phyloP scores from a whole-genome alignment of 2,113 vertebrate species.

The Polyodon spathula region DNA sequence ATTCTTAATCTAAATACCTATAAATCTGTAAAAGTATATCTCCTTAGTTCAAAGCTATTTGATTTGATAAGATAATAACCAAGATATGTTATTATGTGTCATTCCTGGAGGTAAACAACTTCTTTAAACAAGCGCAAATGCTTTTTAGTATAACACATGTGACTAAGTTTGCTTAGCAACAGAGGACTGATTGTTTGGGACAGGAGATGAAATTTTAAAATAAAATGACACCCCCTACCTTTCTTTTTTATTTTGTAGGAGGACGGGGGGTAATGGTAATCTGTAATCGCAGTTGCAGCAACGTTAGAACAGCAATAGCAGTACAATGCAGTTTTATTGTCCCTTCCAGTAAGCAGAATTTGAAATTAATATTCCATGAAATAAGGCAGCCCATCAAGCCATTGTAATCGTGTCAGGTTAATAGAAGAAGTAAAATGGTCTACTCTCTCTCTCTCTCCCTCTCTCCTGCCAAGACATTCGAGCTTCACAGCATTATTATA shows the following conservation, averaged over 20 bases:
- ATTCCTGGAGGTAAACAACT: too few relatives aligned
- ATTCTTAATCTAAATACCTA: too few relatives aligned
- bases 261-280: conserved; percentile 11
- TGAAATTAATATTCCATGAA: conserved; percentile 99
- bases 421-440: conserved; percentile 92
- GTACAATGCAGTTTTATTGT: conserved; percentile 54
- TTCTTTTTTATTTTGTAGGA: conserved; percentile 30
- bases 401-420: conserved; percentile 95
- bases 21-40: too few relatives aligned
- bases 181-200: too few relatives aligned
- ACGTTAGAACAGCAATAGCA: not conserved
- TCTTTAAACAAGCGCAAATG: too few relatives aligned
- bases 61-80: too few relatives aligned
- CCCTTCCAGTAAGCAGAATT: conserved; percentile 81
- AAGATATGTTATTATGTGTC: too few relatives aligned
- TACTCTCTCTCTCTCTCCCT: conserved; percentile 40
- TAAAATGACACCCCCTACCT: not conserved
- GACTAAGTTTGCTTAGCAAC: too few relatives aligned
- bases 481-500: conserved; percentile 75
- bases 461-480: conserved; percentile 60
- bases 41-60: too few relatives aligned
- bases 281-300: conserved; percentile 14
- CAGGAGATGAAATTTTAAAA: too few relatives aligned
- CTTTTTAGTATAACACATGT: too few relatives aligned
- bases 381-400: conserved; percentile 74